Base-by-base conservation (phyloP, 2,888 invertebrate species). In the Andricus quercusramuli region DNA sequence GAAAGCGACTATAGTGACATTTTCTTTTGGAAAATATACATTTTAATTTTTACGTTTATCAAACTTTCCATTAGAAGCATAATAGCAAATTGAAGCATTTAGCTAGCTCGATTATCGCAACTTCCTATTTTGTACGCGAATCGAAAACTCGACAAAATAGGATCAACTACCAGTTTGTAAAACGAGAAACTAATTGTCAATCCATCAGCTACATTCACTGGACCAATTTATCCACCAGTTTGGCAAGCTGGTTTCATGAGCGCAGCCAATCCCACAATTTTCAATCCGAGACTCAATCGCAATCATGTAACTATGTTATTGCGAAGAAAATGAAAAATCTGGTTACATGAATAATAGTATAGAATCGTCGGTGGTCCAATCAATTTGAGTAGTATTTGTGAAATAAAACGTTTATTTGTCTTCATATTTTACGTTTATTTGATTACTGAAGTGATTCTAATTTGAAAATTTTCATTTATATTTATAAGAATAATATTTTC, bases 131-230 rank as follows among this genome's bases (percentile, higher is more conserved):
- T 74, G 56, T 74, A 74, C 74, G 56, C 74, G 56, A 74, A 74
- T 74, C 56, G 74, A 56, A 74, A 74, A 56, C 74, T 59, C 56
- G 56, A 37, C 56, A 37, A 74, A 74, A 74, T 74, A 74, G 74
- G 74, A 74, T 74, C n/a, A 74, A 22, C n/a, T 56, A 74, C 32
- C 59, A 74, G 74, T 74, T 74, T 56, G 37, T 74, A 74, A 74
- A 74, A 74, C 37, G 56, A 59, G 37, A 20, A 32, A 74, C 74
- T 59, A 74, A 74, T 74, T 74, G 37, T 22, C 56, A 74, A 74
- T 74, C 56, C 56, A 74, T 74, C 22, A 59, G 22, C 56, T 56
- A 13, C 74, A 74, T 74, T 74, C 74, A 15, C 56, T 56, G 32
- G n/a, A 59, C 37, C 3, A 11, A 37, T 74, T 51, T n/a, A 56